These are phyloP conservation scores for Proterorhinus semilunaris DNA, from an alignment of 2,113 vertebrate species.

Conservation along the genomic window DNA sequence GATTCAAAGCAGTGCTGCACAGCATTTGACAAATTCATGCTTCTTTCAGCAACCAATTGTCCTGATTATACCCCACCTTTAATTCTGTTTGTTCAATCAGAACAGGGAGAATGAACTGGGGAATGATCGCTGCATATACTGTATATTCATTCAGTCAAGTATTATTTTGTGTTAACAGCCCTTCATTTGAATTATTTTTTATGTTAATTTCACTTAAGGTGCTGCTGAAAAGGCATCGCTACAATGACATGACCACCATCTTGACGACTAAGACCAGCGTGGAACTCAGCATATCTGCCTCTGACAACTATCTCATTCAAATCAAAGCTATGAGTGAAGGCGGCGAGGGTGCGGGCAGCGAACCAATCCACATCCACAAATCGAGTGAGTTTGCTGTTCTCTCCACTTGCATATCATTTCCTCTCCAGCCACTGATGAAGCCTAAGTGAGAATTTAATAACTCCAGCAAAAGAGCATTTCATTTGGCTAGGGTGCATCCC, in stretches of 20 bases:
- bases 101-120: too few relatives aligned
- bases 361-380: slow-evolving; percentile 89
- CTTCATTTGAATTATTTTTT: background rate
- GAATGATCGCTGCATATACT: too few relatives aligned
- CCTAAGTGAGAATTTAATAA: slow-evolving; percentile 42
- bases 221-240: slow-evolving; percentile 82
- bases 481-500: slow-evolving; percentile 50
- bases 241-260: slow-evolving; percentile 73
- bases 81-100: too few relatives aligned
- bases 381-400: slow-evolving; percentile 72
- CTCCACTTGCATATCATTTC: background rate
- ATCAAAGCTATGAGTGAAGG: slow-evolving; percentile 86
- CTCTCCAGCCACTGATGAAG: slow-evolving; percentile 28
- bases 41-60: too few relatives aligned
- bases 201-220: slow-evolving; percentile 72
- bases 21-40: too few relatives aligned
- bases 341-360: slow-evolving; percentile 86
- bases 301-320: slow-evolving; percentile 89
- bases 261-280: slow-evolving; percentile 80
- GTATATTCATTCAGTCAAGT: too few relatives aligned
- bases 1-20: too few relatives aligned
- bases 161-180: background rate
- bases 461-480: slow-evolving; percentile 40
- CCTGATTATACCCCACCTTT: too few relatives aligned
- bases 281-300: slow-evolving; percentile 81